Conservation (phyloP, 2,113 vertebrate species). For the Brachionichthys hirsutus region DNA sequence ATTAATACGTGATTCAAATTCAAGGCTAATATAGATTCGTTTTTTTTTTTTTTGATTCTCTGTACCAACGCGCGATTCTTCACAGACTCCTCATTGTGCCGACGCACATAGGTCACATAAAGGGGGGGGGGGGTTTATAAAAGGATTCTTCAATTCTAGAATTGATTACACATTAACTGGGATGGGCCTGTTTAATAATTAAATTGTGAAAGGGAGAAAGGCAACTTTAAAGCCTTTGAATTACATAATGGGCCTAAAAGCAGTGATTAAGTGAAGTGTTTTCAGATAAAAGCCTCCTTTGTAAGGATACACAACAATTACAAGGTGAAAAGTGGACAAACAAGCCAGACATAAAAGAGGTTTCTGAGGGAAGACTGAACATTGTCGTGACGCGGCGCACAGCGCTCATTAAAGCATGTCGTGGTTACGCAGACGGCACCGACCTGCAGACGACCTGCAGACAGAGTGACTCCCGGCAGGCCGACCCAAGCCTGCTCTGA, state of each 20-base stretch:
- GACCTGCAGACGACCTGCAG: too few species aligned
- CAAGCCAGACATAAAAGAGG: too few species aligned
- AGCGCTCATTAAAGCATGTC: too few species aligned
- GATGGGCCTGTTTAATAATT: slow-evolving; percentile 37
- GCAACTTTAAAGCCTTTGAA: not conserved
- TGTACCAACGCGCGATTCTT: not conserved
- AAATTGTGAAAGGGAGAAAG: slow-evolving; percentile 2
- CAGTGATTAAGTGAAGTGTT: not conserved
- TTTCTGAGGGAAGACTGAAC: too few species aligned
- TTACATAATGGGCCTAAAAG: not conserved
- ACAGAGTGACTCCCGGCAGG: too few species aligned
- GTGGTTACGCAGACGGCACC: too few species aligned
- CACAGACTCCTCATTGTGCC: too few species aligned
- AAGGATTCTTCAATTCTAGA: slow-evolving; percentile 2
- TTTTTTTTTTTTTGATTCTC: not conserved
- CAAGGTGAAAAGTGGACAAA: too few species aligned
- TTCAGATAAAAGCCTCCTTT: too few species aligned
- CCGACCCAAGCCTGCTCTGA: too few species aligned
- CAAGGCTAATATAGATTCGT: not conserved
- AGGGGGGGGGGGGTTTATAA: not conserved
- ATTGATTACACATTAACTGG: slow-evolving; percentile 39
- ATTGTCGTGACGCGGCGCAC: too few species aligned
- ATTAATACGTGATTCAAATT: not conserved
- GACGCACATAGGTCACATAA: not conserved
- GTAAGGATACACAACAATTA: too few species aligned